Evolutionary conservation across 2,113 vertebrate species (phyloP), one percentile per base, ranked within the genome.

Genomic region (Setophaga coronata): DNA sequence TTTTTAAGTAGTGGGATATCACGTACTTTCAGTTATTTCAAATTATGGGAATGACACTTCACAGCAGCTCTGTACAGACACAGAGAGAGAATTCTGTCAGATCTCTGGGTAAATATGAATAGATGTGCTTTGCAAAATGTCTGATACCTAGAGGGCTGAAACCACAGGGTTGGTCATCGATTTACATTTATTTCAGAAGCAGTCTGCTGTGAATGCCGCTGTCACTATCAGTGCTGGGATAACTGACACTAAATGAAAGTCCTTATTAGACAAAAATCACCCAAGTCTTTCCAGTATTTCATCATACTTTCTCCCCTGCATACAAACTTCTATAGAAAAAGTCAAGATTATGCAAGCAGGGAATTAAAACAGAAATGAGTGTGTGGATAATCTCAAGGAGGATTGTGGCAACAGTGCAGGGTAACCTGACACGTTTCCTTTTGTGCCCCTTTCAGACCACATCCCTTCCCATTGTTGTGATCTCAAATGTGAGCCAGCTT

Each of bases 401-500:
- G 9, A 48, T 29, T 65, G 36, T 70, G 62, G 67, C 23, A 72
- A 48, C 12, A 28, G 10, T 33, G 18, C 36, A 51, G 6, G 25
- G 3, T 18, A 57, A 40, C 26, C 66, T 54, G 58, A 88, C 16
- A 3, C 0, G 4, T 66, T 89, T 79, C 21, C 9, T 61, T 53
- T n/a, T 64, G 29, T 31, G 6, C 42, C n/a, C 21, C 62, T 96
- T 95, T 57, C 71, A 99, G 99, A 99, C 99, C 12, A 97, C 98
- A 15, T 99, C 99, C 14, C 98, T 99, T 88, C 99, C 99, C 0
- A 97, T 99, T 5, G 99, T 99, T 48, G 99, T 99, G 76, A 99
- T 99, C 98, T 99, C 99, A 56, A 99, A 99, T 0, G 99, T 99
- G 61, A 99, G 99, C 95, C 99, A 99, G 97, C 98, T 99, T 62